Conservation (phyloP, 2,113 vertebrate species). For the Sprattus sprattus region DNA sequence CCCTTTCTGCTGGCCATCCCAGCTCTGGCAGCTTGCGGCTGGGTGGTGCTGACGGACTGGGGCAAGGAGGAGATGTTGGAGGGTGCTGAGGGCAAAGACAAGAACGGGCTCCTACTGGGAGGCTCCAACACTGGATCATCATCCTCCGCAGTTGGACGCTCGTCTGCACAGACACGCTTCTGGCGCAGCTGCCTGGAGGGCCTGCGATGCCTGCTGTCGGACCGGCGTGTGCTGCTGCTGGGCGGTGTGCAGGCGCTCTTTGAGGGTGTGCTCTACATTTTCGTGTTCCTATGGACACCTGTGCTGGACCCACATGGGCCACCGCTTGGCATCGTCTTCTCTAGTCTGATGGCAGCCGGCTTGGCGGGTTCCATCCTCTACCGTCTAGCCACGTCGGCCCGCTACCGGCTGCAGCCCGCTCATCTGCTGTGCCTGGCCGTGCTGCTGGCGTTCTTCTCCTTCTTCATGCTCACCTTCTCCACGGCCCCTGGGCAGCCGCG, state of each 20-base stretch:
- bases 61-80: conserved; percentile 77
- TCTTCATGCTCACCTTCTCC: conserved; percentile 91
- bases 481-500: conserved; percentile 83
- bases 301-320: conserved; percentile 86
- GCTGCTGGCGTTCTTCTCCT: conserved; percentile 86
- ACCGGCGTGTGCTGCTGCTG: conserved; percentile 83
- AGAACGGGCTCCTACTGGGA: conserved; percentile 50
- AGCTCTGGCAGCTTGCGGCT: conserved; percentile 74
- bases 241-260: conserved; percentile 89
- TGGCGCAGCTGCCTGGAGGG: conserved; percentile 79
- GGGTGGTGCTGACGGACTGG: conserved; percentile 81
- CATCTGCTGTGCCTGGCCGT: conserved; percentile 85
- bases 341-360: conserved; percentile 88
- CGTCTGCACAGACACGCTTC: conserved; percentile 64
- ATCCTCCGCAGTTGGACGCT: conserved; percentile 35
- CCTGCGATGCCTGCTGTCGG: conserved; percentile 81
- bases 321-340: conserved; percentile 87
- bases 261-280: conserved; percentile 91
- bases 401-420: conserved; percentile 83
- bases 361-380: conserved; percentile 84
- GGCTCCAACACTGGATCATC: conserved; percentile 20
- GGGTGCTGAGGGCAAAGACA: conserved; percentile 49
- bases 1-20: conserved; percentile 88
- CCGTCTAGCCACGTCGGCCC: conserved; percentile 80
- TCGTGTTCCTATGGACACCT: conserved; percentile 93